phyloP scores from a whole-genome alignment of 2,888 invertebrate genomes.

The Idaea aversata region DNA sequence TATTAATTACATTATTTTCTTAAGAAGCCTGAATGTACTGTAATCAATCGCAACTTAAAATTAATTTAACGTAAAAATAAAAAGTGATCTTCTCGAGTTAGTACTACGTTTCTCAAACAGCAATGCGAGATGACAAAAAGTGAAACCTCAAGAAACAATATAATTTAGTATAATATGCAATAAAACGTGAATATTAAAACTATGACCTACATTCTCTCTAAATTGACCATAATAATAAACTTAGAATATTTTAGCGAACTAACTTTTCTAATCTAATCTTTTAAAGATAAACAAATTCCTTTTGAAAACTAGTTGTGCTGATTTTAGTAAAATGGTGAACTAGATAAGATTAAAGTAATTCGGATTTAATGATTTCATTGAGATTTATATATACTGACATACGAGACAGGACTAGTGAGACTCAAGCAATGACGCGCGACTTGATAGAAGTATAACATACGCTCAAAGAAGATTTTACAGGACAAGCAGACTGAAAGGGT shows the following conservation, averaged over 20 bases:
- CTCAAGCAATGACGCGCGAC: too few species aligned
- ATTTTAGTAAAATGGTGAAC: background rate
- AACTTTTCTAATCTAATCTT: background rate
- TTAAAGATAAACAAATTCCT: background rate
- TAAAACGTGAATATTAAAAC: background rate
- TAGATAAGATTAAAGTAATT: background rate
- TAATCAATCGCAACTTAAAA: too few species aligned
- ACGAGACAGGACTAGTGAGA: background rate
- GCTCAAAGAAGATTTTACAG: too few species aligned
- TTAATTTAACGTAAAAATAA: background rate
- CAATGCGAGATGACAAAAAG: slow-evolving; percentile 12
- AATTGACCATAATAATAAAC: background rate
- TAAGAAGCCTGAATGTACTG: too few species aligned
- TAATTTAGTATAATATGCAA: background rate
- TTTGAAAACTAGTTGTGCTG: background rate
- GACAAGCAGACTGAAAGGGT: too few species aligned
- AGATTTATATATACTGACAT: background rate
- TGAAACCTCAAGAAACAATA: background rate
- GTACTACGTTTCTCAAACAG: background rate
- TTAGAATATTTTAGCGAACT: background rate
- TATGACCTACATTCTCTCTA: background rate
- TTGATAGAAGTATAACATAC: too few species aligned
- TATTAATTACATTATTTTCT: too few species aligned
- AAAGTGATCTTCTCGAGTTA: background rate
- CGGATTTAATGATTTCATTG: background rate